Evolutionary conservation across 2,888 invertebrate species (phyloP).

Genomic region (Camptogramma bilineatum): DNA sequence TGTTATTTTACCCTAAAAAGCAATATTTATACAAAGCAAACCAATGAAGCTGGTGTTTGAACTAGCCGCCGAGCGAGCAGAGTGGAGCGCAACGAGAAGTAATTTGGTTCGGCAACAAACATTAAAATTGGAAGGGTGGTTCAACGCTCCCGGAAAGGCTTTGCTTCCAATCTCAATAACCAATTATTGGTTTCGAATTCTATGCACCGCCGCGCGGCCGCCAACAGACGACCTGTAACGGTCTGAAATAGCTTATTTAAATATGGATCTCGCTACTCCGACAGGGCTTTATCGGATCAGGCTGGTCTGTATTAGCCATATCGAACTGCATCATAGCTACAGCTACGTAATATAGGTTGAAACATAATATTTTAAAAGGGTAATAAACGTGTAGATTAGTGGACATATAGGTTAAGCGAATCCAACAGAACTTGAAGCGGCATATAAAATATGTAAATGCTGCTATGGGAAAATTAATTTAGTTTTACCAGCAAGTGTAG

Average conservation of each 20-base stretch:
- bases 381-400: neutral
- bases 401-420: neutral
- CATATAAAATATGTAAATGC: constrained; percentile 23
- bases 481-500: constrained; percentile 30
- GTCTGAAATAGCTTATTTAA: constrained; percentile 67
- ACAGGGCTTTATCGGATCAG: constrained; percentile 69
- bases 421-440: neutral
- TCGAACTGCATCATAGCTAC: neutral
- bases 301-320: constrained; percentile 57
- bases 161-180: constrained; percentile 68
- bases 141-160: constrained; percentile 58
- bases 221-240: constrained; percentile 51
- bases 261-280: constrained; percentile 52
- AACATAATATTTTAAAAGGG: neutral
- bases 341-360: neutral
- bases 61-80: constrained; percentile 15
- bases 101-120: constrained; percentile 46
- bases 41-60: constrained; percentile 54
- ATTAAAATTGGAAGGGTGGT: constrained; percentile 66
- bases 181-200: constrained; percentile 58
- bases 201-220: constrained; percentile 44
- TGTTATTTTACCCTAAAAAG: constrained; percentile 58
- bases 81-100: constrained; percentile 12
- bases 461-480: constrained; percentile 26
- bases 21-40: constrained; percentile 65